Evolutionary conservation across 2,113 vertebrate species (phyloP).

Genomic region (Pan paniscus): DNA sequence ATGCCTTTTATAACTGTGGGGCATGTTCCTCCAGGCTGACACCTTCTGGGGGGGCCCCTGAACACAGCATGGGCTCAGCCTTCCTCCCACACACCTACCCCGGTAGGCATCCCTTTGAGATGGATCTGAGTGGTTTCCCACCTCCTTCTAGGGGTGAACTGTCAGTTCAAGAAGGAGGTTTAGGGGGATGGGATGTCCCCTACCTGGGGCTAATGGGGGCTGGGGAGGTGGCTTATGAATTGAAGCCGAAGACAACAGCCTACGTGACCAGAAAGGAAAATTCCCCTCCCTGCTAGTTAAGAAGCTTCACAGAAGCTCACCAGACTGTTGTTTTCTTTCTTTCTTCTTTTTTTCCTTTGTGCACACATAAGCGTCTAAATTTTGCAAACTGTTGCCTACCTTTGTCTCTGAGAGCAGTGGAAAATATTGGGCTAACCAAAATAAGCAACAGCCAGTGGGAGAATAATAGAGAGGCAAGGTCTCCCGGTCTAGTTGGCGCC

Average conservation of each 20-base stretch:
- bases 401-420: conserved; percentile 72
- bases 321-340: conserved; percentile 59
- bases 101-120: not conserved
- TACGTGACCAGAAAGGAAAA: not conserved
- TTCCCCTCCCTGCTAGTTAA: not conserved
- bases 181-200: not conserved
- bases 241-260: not conserved
- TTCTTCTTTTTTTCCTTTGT: not conserved
- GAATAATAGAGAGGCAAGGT: conserved; percentile 32
- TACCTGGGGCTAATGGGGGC: not conserved
- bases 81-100: not conserved
- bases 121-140: not conserved
- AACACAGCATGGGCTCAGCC: not conserved
- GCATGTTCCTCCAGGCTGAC: fast-evolving
- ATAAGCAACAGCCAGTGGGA: not conserved
- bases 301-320: not conserved
- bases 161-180: not conserved
- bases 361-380: not conserved
- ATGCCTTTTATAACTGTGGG: not conserved
- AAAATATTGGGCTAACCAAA: conserved; percentile 56
- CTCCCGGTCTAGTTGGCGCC: conserved; percentile 62
- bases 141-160: not conserved
- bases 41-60: not conserved
- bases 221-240: not conserved
- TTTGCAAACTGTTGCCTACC: not conserved